phyloP scores from a whole-genome alignment of 2,888 invertebrate species.

The Hirtodrosophila histrioides region DNA sequence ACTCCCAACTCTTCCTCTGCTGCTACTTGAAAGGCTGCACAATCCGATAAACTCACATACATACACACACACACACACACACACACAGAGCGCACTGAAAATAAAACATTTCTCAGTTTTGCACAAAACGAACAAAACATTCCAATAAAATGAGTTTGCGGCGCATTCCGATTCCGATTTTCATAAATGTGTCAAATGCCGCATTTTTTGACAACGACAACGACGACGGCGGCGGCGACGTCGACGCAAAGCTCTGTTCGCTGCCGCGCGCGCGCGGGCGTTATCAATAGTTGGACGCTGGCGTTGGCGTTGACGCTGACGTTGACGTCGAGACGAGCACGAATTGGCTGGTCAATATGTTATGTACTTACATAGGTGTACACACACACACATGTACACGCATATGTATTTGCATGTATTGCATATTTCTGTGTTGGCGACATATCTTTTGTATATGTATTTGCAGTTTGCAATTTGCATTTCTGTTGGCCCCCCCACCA shows the following conservation, averaged over 20 bases:
- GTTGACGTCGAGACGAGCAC: constrained; percentile 49
- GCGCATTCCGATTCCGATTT: constrained; percentile 78
- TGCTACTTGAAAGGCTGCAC: constrained; percentile 29
- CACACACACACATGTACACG: not conserved
- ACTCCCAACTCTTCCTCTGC: constrained; percentile 15
- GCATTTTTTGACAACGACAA: constrained; percentile 66
- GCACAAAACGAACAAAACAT: constrained; percentile 63
- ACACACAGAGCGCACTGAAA: constrained; percentile 48
- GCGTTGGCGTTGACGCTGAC: constrained; percentile 18
- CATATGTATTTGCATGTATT: constrained; percentile 11
- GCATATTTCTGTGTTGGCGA: constrained; percentile 32
- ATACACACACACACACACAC: constrained; percentile 12
- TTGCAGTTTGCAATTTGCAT: constrained; percentile 56
- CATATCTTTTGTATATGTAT: constrained; percentile 39
- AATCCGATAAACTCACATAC: constrained; percentile 17
- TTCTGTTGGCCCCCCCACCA: constrained; percentile 6
- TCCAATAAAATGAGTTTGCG: constrained; percentile 77
- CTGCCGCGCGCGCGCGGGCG: constrained; percentile 39
- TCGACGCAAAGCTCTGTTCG: constrained; percentile 20
- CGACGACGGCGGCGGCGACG: constrained; percentile 21
- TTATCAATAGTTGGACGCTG: constrained; percentile 48
- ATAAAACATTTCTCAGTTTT: constrained; percentile 60
- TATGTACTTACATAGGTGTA: constrained; percentile 25
- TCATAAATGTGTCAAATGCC: constrained; percentile 80
- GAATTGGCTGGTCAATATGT: constrained; percentile 42